Evolutionary conservation across 1,140 invertebrate genomes (phyloP).

Genomic region (Bombyx mandarina): DNA sequence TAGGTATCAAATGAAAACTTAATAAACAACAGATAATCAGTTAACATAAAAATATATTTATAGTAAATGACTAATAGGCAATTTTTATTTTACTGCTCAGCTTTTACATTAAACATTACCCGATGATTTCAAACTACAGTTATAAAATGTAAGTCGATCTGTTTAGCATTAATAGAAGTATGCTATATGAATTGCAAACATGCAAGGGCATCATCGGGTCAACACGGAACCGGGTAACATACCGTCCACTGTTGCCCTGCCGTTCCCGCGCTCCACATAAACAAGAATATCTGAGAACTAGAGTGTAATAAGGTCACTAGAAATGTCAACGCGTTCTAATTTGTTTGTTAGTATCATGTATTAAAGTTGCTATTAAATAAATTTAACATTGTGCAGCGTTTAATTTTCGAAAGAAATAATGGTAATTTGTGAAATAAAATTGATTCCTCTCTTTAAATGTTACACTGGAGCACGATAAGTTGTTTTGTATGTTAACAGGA

Average conservation of each 20-base stretch:
- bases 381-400: not conserved
- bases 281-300: slow-evolving; percentile 12
- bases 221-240: slow-evolving; percentile 24
- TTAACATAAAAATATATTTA: too few species aligned
- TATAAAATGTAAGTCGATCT: too few species aligned
- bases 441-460: too few species aligned
- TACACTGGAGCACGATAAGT: too few species aligned
- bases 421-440: slow-evolving; percentile 2
- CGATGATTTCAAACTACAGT: too few species aligned
- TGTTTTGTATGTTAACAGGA: slow-evolving; percentile 52
- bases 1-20: too few species aligned
- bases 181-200: slow-evolving; percentile 17
- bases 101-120: too few species aligned
- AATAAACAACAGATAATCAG: too few species aligned
- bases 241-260: slow-evolving; percentile 25
- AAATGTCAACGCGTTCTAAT: slow-evolving; percentile 4
- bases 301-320: slow-evolving; percentile 26
- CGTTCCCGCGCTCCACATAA: slow-evolving; percentile 53
- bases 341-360: too few species aligned
- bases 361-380: too few species aligned
- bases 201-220: slow-evolving; percentile 23
- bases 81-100: too few species aligned
- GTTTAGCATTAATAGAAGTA: slow-evolving; percentile 3
- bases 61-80: too few species aligned
- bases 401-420: not conserved